A percentile compares a stretch with the other conserved stretches of the same genome.
phyloP scores from a whole-genome alignment of 2,888 invertebrate species.

The Netelia fuscicornis region DNA sequence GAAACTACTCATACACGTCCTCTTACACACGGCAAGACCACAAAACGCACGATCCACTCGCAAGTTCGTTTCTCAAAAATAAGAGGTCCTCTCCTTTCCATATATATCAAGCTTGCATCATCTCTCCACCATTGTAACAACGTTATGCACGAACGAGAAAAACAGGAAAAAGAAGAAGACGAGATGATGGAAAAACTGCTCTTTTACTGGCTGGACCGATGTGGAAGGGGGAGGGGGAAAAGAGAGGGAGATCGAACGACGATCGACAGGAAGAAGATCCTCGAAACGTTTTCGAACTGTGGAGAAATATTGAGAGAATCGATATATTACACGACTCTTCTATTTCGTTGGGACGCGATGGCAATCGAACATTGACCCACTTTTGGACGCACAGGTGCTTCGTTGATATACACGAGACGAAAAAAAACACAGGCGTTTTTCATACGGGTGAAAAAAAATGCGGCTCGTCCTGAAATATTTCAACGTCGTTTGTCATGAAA shows the following conservation, averaged over 20 bases:
- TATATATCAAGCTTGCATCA: conserved; percentile 34
- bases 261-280: conserved; percentile 31
- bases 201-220: not conserved
- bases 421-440: not conserved
- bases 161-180: not conserved
- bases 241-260: conserved; percentile 31
- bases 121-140: not conserved
- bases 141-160: not conserved
- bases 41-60: conserved; percentile 35
- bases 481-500: not conserved
- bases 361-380: conserved; percentile 60
- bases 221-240: not conserved
- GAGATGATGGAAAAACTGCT: conserved; percentile 38
- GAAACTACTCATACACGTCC: not conserved
- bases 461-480: conserved; percentile 14
- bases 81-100: conserved; percentile 14
- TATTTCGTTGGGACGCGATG: conserved; percentile 37
- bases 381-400: conserved; percentile 56
- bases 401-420: not conserved
- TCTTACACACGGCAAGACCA: not conserved
- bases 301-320: conserved; percentile 9
- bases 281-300: conserved; percentile 30
- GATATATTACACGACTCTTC: conserved; percentile 33
- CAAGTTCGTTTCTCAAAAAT: conserved; percentile 50
- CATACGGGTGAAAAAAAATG: not conserved